Evolutionary conservation across 2,797 vertebrate genomes (phyloP), one percentile per base, ranked within the genome.

Genomic region (Neoniphon sammara): DNA sequence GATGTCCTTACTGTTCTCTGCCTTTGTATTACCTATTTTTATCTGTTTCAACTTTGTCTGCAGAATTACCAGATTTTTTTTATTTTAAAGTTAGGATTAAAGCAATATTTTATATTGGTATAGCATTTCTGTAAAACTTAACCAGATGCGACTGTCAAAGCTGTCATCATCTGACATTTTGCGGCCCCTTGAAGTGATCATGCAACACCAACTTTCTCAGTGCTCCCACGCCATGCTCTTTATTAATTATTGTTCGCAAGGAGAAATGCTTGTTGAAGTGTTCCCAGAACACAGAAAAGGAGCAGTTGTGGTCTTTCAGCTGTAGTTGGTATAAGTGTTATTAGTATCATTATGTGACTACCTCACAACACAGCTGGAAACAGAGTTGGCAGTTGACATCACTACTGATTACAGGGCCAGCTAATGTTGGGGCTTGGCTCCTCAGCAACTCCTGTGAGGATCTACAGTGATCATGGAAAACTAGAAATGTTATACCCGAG

Each of bases 341-440:
- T 76, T 85, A 78, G 76, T 73, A 5, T 49, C 80, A 84, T 81
- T 73, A 70, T 39, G 66, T n/a, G 14, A 68, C 77, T 77, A 73
- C 65, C 63, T 75, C 68, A 17, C 70, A 52, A 68, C 42, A 20
- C 60, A 59, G 73, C 59, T 83, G 88, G 85, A 86, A 80, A 85
- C 58, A 34, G 53, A 52, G 69, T 27, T 66, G 75, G 81, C 31
- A 31, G 70, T 75, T 87, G 81, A 90, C 73, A 74, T 93, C 90
- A 89, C 84, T 66, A 20, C 77, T 64, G 85, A 82, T 87, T 85
- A 81, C 73, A 75, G 80, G 77, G 57, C 74, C 4, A 62, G 73
- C 80, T 69, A 77, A 86, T 76, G 83, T 85, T 77, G 66, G 78
- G 84, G 88, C 87, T 90, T 88, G 88, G 91, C 88, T 85, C 73